phyloP scores from a whole-genome alignment of 2,113 vertebrate species.

The Eleginops maclovinus region DNA sequence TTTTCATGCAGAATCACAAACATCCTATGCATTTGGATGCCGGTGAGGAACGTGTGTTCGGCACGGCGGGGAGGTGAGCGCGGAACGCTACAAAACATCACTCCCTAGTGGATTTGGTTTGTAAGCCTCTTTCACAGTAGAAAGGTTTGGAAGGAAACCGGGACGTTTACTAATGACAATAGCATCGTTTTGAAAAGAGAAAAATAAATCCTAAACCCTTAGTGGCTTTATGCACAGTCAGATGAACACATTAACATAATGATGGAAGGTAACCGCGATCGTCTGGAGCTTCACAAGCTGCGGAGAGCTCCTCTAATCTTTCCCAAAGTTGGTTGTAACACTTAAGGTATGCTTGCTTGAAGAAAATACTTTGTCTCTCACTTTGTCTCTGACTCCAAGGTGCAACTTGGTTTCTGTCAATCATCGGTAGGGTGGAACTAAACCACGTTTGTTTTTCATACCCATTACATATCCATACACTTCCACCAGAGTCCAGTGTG shows the following conservation, averaged over 20 bases:
- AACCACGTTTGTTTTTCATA: slow-evolving; percentile 24
- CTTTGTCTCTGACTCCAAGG: background rate
- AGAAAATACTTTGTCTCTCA: background rate
- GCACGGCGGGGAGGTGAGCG: slow-evolving; percentile 29
- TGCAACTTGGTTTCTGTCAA: slow-evolving; percentile 19
- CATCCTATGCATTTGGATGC: slow-evolving; percentile 51
- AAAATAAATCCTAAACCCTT: slow-evolving; percentile 29
- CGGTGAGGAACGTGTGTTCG: slow-evolving; percentile 45
- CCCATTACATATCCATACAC: slow-evolving; percentile 3
- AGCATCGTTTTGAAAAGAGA: slow-evolving; percentile 22
- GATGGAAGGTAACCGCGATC: slow-evolving; percentile 22
- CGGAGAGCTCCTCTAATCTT: slow-evolving; percentile 9
- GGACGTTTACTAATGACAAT: slow-evolving; percentile 70
- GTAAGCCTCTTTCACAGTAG: slow-evolving; percentile 69
- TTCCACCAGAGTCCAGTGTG: slow-evolving; percentile 23
- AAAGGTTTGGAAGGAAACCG: slow-evolving; percentile 51
- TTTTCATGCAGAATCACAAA: slow-evolving; percentile 57
- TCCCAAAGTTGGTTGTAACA: background rate
- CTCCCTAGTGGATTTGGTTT: slow-evolving; percentile 63
- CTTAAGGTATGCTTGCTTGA: background rate
- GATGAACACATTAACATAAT: slow-evolving; percentile 47
- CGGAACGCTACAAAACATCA: slow-evolving; percentile 51
- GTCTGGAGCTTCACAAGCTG: slow-evolving; percentile 18
- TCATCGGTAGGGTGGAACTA: background rate
- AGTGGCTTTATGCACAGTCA: slow-evolving; percentile 32